Percentiles rank a stretch among this genome's conserved stretches.
phyloP scores from a whole-genome alignment of 2,888 invertebrate genomes.

The Tupiocoris notatus region DNA sequence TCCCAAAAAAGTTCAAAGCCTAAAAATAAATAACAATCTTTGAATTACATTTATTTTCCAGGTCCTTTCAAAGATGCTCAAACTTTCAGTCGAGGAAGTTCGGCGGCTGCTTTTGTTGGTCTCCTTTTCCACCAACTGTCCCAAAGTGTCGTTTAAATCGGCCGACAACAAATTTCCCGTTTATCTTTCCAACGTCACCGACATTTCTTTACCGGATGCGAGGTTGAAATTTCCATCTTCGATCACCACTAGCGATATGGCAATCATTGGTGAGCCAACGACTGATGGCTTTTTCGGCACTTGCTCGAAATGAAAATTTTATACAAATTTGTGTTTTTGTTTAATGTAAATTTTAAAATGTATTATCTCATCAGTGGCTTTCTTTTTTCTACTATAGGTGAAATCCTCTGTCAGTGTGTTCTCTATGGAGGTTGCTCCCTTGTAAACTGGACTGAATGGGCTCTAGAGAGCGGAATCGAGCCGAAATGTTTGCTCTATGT shows the following conservation, averaged over 20 bases:
- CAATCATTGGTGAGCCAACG: constrained; percentile 43
- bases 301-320: constrained; percentile 24
- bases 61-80: constrained; percentile 49
- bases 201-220: constrained; percentile 4
- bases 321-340: no score
- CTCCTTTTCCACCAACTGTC: constrained; percentile 20
- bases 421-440: constrained; percentile 54
- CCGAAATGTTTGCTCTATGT: constrained; percentile 69
- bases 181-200: constrained; percentile 37
- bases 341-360: no score
- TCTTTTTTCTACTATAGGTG: no score
- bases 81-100: constrained; percentile 48
- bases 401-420: constrained; percentile 55
- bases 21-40: no score
- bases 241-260: constrained; percentile 21
- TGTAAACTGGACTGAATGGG: constrained; percentile 54
- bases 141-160: constrained; percentile 45
- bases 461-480: constrained; percentile 57
- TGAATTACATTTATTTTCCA: constrained; percentile 43
- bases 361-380: no score
- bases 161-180: constrained; percentile 39
- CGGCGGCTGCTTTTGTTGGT: constrained; percentile 47
- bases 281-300: constrained; percentile 18
- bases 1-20: no score
- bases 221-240: constrained; percentile 14